phyloP scores from a whole-genome alignment of 2,888 invertebrate genomes.

The Anthophora plumipes region DNA sequence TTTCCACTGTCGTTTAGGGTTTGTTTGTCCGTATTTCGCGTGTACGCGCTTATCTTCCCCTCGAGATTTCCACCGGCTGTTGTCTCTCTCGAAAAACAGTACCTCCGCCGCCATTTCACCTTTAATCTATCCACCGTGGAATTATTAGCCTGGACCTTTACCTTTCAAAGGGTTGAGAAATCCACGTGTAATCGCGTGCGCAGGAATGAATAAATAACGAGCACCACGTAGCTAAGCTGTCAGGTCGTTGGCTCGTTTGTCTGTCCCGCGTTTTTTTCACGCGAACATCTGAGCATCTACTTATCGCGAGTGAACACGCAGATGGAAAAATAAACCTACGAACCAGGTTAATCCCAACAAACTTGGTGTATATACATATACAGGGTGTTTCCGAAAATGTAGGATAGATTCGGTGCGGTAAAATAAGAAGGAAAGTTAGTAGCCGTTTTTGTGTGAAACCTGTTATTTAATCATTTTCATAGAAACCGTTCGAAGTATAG shows the following conservation, averaged over 20 bases:
- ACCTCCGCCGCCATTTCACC: constrained; percentile 11
- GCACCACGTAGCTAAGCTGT: neutral
- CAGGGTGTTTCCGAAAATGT: too few species aligned
- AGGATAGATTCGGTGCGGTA: too few species aligned
- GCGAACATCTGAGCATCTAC: neutral
- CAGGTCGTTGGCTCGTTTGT: neutral
- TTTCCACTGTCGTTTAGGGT: constrained; percentile 27
- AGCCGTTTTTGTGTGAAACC: too few species aligned
- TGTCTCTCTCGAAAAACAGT: too few species aligned
- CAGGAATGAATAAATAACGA: neutral
- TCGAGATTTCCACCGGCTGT: neutral
- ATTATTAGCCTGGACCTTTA: constrained; percentile 12
- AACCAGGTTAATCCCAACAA: neutral
- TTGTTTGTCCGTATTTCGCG: constrained; percentile 35
- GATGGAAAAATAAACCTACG: neutral
- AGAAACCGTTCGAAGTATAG: too few species aligned
- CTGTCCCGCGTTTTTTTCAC: neutral
- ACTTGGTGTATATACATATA: neutral
- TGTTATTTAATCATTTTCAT: too few species aligned
- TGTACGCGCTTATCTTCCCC: constrained; percentile 30
- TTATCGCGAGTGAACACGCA: neutral
- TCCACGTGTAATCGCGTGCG: neutral
- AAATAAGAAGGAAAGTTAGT: too few species aligned
- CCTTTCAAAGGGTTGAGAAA: neutral
- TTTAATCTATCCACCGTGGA: constrained; percentile 32